These are phyloP conservation scores for Diaprepes abbreviatus DNA, from an alignment of 2,888 invertebrate species.

Conservation along the genomic window DNA sequence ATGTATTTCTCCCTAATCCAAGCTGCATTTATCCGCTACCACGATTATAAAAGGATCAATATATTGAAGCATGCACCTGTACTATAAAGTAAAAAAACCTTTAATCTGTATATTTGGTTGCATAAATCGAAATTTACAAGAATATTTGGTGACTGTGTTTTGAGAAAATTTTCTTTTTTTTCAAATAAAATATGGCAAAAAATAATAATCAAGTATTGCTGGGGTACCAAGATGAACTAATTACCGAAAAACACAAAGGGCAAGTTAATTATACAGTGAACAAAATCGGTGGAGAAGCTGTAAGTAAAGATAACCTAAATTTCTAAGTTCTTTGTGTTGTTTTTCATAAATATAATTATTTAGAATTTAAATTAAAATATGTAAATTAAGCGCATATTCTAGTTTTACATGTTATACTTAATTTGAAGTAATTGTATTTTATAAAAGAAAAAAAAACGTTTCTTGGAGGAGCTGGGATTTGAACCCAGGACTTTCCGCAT, in stretches of 20 bases:
- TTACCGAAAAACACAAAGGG: conserved; percentile 78
- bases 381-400: too few relatives aligned
- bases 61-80: not conserved
- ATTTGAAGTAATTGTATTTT: too few relatives aligned
- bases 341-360: too few relatives aligned
- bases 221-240: conserved; percentile 84
- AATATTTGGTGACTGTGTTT: not conserved
- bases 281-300: conserved; percentile 86
- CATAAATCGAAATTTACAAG: not conserved
- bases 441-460: conserved; percentile 47
- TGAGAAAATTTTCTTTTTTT: conserved; percentile 6
- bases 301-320: conserved; percentile 67
- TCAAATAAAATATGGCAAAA: conserved; percentile 60
- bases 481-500: conserved; percentile 68
- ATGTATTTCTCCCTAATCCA: too few relatives aligned
- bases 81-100: not conserved
- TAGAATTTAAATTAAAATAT: too few relatives aligned
- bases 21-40: too few relatives aligned
- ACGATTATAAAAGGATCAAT: not conserved
- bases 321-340: conserved; percentile 11
- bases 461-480: conserved; percentile 62
- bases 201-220: conserved; percentile 76
- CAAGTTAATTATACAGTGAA: conserved; percentile 80
- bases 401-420: too few relatives aligned
- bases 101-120: conserved; percentile 23